phyloP scores from a whole-genome alignment of 2,113 vertebrate genomes.

The Crotalus viridis region DNA sequence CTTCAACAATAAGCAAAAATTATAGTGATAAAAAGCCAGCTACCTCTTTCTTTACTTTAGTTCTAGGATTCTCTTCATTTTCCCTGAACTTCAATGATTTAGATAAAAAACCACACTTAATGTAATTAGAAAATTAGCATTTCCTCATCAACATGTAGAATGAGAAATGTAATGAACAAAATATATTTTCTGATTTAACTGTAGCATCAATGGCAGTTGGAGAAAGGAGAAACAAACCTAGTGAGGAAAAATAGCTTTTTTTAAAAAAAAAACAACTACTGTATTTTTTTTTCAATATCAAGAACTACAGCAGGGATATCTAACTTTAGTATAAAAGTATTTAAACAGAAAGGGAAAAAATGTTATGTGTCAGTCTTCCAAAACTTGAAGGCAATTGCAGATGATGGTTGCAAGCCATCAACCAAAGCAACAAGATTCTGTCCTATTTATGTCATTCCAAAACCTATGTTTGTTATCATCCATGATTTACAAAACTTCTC shows the following conservation, averaged over 20 bases:
- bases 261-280: background rate
- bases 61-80: conserved; percentile 2
- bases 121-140: background rate
- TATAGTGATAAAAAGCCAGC: conserved; percentile 4
- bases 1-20: conserved; percentile 26
- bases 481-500: background rate
- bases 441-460: background rate
- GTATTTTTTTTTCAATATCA: background rate
- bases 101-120: conserved; percentile 4
- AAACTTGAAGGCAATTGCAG: background rate
- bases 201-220: background rate
- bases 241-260: background rate
- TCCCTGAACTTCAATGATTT: background rate
- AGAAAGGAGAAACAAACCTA: background rate
- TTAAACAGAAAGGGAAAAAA: background rate
- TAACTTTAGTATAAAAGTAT: background rate
- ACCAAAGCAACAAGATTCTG: background rate
- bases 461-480: background rate
- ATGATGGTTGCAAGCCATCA: background rate
- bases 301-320: background rate
- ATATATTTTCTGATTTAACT: conserved; percentile 3
- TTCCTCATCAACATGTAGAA: background rate
- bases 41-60: background rate
- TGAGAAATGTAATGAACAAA: conserved; percentile 5
- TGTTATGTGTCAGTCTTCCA: background rate